phyloP scores from a whole-genome alignment of 2,113 vertebrate species.

The Condylura cristata region DNA sequence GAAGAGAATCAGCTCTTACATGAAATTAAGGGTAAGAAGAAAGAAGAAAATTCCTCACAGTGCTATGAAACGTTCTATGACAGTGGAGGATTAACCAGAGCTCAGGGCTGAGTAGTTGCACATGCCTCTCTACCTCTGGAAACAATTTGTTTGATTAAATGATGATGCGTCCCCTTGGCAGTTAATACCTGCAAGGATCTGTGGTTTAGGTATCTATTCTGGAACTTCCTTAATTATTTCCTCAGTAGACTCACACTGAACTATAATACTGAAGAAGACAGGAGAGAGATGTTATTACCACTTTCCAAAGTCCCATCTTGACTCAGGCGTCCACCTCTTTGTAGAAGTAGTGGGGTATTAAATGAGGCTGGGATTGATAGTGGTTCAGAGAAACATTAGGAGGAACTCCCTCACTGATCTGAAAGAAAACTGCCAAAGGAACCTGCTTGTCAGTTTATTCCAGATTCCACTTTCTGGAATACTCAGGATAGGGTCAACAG shows the following conservation, averaged over 20 bases:
- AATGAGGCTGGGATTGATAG: neutral
- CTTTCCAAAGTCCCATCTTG: neutral
- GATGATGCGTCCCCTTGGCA: neutral
- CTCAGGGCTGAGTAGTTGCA: neutral
- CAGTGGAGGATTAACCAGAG: neutral
- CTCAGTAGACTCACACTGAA: neutral
- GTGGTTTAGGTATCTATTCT: neutral
- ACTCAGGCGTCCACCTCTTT: too few species aligned
- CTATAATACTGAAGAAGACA: neutral
- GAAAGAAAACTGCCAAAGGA: constrained; percentile 46
- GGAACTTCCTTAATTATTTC: neutral
- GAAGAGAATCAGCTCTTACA: neutral
- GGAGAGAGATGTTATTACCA: neutral
- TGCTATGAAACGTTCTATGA: neutral
- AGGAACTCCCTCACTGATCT: neutral
- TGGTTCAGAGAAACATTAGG: neutral
- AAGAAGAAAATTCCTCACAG: neutral
- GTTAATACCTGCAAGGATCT: neutral
- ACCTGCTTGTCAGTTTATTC: neutral
- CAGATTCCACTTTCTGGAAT: neutral
- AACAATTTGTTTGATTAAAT: neutral
- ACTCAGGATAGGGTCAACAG: neutral
- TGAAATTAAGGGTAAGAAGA: neutral
- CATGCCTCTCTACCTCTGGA: neutral
- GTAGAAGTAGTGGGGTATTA: neutral